Conservation (phyloP, 35 echinoderm and acorn worm species). For the Amphiura filiformis region DNA sequence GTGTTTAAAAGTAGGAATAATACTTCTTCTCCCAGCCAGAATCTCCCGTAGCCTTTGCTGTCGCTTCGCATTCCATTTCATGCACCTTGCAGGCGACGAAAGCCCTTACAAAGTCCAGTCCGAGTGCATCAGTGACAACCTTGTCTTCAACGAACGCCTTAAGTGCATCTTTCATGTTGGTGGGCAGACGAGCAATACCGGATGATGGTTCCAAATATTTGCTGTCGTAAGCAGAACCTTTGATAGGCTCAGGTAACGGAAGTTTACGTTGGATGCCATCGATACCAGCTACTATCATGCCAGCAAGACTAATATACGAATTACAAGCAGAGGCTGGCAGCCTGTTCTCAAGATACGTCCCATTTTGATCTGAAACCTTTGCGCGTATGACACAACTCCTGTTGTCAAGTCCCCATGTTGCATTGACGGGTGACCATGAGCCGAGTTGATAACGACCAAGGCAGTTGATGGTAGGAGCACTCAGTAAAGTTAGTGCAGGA, state of each 20-base stretch:
- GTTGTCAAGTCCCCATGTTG: constrained; percentile 74
- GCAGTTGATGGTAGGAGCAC: constrained; percentile 63
- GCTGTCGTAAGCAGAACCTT: constrained; percentile 40
- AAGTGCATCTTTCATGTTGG: constrained; percentile 58
- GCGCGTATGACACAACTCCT: constrained; percentile 56
- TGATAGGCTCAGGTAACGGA: constrained; percentile 42
- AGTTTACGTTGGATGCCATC: constrained; percentile 60
- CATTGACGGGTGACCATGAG: constrained; percentile 42
- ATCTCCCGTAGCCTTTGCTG: constrained; percentile 43
- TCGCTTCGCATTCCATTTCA: constrained; percentile 61
- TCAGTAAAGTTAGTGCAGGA: constrained; percentile 44
- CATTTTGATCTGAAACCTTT: constrained; percentile 42
- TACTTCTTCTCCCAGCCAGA: neutral
- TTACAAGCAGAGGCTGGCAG: constrained; percentile 68
- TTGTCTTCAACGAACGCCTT: constrained; percentile 66
- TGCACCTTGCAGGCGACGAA: constrained; percentile 64
- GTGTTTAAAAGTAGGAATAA: too few species aligned
- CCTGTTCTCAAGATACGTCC: constrained; percentile 75
- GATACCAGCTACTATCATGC: constrained; percentile 70
- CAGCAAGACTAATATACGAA: constrained; percentile 72
- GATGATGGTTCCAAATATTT: constrained; percentile 33
- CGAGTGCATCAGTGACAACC: constrained; percentile 57
- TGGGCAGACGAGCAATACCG: constrained; percentile 17
- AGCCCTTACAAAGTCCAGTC: constrained; percentile 63
- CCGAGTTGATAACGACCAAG: constrained; percentile 17